Evolutionary conservation across 2,888 invertebrate species (phyloP).

Genomic region (Charanyca ferruginea): DNA sequence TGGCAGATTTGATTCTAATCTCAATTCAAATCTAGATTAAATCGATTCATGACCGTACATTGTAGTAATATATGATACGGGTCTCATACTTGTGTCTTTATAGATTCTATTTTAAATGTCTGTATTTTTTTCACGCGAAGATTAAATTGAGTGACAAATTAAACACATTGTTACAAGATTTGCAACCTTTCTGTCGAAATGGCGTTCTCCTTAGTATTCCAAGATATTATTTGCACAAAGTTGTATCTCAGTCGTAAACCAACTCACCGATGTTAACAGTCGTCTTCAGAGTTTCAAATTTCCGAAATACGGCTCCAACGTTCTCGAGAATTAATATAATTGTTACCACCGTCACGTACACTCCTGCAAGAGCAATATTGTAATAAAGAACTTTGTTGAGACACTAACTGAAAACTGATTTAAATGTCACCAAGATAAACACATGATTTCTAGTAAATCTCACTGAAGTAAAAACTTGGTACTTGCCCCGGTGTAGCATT

Average conservation of each 20-base stretch:
- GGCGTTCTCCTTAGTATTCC: constrained; percentile 26
- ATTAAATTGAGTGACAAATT: background rate
- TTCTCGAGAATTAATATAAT: constrained; percentile 68
- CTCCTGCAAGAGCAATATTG: constrained; percentile 71
- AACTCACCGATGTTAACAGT: constrained; percentile 82
- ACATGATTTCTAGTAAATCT: constrained; percentile 36
- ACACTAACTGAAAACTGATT: constrained; percentile 42
- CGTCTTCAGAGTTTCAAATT: constrained; percentile 81
- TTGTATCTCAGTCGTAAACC: constrained; percentile 47
- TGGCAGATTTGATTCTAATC: constrained; percentile 11
- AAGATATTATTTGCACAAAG: constrained; percentile 37
- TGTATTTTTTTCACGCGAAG: background rate
- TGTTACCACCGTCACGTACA: constrained; percentile 73
- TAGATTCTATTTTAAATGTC: background rate
- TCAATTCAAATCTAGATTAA: constrained; percentile 14
- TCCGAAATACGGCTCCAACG: constrained; percentile 77
- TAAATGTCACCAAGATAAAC: constrained; percentile 62
- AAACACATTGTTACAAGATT: background rate
- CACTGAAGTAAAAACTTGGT: constrained; percentile 53
- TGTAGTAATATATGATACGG: too few species aligned
- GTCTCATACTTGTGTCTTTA: background rate
- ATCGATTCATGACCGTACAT: constrained; percentile 2
- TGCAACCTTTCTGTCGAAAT: background rate
- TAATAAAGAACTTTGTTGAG: constrained; percentile 55
- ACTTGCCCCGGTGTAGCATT: constrained; percentile 79